Evolutionary conservation across 2,797 vertebrate species (phyloP), one percentile per base, ranked within the genome.

Genomic region (Bucorvus abyssinicus): DNA sequence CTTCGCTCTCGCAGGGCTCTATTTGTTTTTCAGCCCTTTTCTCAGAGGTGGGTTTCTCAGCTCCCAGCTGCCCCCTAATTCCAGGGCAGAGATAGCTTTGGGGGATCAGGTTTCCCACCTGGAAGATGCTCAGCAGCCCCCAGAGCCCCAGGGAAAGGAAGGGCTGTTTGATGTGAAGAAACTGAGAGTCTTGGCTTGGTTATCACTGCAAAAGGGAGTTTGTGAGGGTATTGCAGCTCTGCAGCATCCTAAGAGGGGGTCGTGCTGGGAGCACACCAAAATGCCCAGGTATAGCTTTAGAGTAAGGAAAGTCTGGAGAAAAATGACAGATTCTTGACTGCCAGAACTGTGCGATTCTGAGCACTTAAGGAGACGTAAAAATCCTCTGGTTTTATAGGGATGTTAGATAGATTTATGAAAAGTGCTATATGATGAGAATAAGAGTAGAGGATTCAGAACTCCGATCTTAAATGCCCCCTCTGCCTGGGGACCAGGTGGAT

Each of bases 31-130:
- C 2, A 80, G 71, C n/a, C 52, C 40, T 90, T 93, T 90, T 59
- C 80, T 82, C 63, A 24, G 70, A 69, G 55, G n/a, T 47, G 61
- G 22, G 65, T 88, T 93, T 74, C 89, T 76, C 83, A 55, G 65
- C 67, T 24, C 52, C 34, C 57, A 45, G 61, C 73, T 84, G 45
- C 21, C 10, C 63, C n/a, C 29, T 68, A 32, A 49, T 79, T 74
- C 68, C 83, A 82, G 70, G 40, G 63, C 24, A 45, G 47, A 36
- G 36, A 29, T 14, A 80, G 71, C 13, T 52, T 63, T 14, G 12
- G 2, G n/a, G 59, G 59, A 23, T 84, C 59, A 14, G 22, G 22
- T 82, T 94, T 96, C 71, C 68, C 71, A 83, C 68, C 59, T 89
- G 89, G 52, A 71, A 81, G 19, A 34, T 0, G 16, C 65, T 76